Evolutionary conservation across 2,888 invertebrate species (phyloP), one percentile per base, ranked within the genome.

Genomic region (Limnephilus marmoratus): DNA sequence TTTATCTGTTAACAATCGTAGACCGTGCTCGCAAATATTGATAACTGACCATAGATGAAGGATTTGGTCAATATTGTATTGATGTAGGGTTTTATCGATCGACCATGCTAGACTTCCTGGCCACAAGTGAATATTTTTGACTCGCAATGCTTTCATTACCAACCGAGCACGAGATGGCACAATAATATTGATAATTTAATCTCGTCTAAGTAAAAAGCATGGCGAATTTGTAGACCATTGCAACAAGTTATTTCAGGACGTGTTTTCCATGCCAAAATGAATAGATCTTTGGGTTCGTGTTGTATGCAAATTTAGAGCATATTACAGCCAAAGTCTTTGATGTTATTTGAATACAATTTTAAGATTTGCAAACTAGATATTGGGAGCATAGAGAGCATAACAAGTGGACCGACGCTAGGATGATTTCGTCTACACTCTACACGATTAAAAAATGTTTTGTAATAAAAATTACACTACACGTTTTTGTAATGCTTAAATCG

Each of bases 281-380:
- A 68, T 24, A 7, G 68, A 68, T 68, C 24, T 24, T 68, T 68
- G 68, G 68, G 68, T 68, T 68, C n/a, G 68, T 24, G 68, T 2
- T 9, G 9, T 68, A 68, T 68, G 24, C 68, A 68, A 68, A 68
- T 24, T 68, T 24, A 24, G 68, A 68, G 68, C n/a, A 68, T 9
- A 68, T 68, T 68, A 68, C 68, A 68, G 68, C n/a, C 68, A n/a
- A 68, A 68, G 68, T 68, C 68, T 68, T 68, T 68, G 68, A 68
- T 68, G 68, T 24, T 68, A 68, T 24, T 68, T 68, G 68, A 68
- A 68, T 68, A 68, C 68, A 68, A 68, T n/a, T 68, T 68, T 68
- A 7, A 68, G 68, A 68, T 68, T 68, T 68, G n/a, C 24, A 68
- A 68, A 68, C 24, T 68, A 68, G 68, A 68, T 68, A 68, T 68